phyloP scores from a whole-genome alignment of 2,113 vertebrate species.

The Petrocephalus zakoni region DNA sequence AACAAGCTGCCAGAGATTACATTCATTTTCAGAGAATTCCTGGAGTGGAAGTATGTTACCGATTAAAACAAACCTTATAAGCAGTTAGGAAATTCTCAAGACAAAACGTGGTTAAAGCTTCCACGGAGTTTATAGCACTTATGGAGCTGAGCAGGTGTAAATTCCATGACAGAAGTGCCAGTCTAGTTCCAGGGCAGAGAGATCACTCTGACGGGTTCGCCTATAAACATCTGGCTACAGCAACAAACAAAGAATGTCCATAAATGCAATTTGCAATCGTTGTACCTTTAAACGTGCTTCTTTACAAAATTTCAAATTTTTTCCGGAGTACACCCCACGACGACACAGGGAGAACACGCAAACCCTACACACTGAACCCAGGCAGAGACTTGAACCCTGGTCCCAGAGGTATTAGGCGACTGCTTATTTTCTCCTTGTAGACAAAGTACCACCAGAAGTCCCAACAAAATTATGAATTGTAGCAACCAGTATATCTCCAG shows the following conservation, averaged over 20 bases:
- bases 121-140: not conserved
- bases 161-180: not conserved
- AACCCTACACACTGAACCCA: too few relatives aligned
- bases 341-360: too few relatives aligned
- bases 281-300: not conserved
- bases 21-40: not conserved
- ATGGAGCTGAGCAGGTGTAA: not conserved
- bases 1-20: not conserved
- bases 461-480: not conserved
- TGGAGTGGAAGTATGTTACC: not conserved
- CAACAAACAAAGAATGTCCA: not conserved
- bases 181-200: slow-evolving; percentile 11
- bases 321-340: too few relatives aligned
- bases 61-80: not conserved
- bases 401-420: not conserved
- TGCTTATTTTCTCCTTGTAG: too few relatives aligned
- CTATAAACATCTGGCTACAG: not conserved
- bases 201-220: not conserved
- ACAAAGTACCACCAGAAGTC: not conserved
- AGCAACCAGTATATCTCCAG: not conserved
- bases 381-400: too few relatives aligned
- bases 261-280: not conserved
- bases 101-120: slow-evolving; percentile 7
- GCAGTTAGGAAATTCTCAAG: not conserved
- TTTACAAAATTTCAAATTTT: not conserved